phyloP scores from a whole-genome alignment of 2,113 vertebrate species.

The Mystacornis crossleyi region DNA sequence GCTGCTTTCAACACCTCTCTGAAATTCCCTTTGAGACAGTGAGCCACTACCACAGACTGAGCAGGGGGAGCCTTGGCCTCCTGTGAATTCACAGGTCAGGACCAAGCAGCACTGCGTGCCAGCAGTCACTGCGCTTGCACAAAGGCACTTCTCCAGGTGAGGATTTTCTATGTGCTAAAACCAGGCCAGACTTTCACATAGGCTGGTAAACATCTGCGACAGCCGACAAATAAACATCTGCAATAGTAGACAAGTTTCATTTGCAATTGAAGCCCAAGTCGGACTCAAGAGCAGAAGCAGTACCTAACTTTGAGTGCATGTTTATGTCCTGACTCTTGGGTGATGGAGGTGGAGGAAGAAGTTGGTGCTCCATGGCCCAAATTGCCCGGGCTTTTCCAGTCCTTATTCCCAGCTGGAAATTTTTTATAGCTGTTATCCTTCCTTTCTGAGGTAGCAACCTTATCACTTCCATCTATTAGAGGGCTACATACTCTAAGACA shows the following conservation, averaged over 20 bases:
- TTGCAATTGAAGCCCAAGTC: background rate
- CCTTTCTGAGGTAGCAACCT: background rate
- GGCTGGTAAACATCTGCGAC: background rate
- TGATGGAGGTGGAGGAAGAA: background rate
- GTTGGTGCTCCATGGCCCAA: background rate
- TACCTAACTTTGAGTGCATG: background rate
- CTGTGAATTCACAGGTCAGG: background rate
- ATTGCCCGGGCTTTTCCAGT: background rate
- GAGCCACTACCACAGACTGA: background rate
- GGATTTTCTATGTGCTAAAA: background rate
- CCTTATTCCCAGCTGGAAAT: background rate
- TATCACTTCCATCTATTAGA: background rate
- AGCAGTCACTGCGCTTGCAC: fast-evolving
- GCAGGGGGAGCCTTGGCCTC: background rate
- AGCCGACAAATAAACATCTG: background rate
- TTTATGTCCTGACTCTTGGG: background rate
- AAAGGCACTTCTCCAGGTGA: background rate
- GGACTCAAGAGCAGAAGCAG: background rate
- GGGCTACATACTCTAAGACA: background rate
- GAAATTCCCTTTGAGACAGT: background rate
- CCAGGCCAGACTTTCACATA: background rate
- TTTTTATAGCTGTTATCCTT: background rate
- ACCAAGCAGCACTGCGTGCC: fast-evolving
- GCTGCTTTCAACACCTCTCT: background rate
- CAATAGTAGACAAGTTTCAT: background rate